Percentiles rank a stretch among this genome's conserved stretches.
Evolutionary conservation across 1,140 invertebrate species (phyloP).

Genomic region (Drosophila kikkawai): DNA sequence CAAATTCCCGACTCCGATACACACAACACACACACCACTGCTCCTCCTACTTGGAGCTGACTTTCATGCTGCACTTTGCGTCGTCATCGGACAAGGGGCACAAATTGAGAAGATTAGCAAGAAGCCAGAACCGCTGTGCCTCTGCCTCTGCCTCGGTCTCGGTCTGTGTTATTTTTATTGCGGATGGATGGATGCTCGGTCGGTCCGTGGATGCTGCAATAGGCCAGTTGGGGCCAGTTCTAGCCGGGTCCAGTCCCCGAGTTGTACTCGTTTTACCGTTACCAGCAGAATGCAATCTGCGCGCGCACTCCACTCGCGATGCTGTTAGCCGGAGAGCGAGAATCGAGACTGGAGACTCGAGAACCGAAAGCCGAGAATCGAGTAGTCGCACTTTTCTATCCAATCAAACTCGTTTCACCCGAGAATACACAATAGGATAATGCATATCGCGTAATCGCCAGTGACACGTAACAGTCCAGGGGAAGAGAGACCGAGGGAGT

Average conservation of each 20-base stretch:
- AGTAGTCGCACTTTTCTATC: constrained; percentile 66
- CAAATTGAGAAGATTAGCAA: constrained; percentile 80
- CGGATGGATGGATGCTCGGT: constrained; percentile 66
- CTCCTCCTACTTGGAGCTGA: constrained; percentile 26
- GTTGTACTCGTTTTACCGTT: constrained; percentile 80
- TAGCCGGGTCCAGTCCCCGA: constrained; percentile 58
- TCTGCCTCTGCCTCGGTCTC: neutral
- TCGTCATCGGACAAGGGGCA: constrained; percentile 70
- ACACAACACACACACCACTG: constrained; percentile 25
- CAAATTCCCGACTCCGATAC: constrained; percentile 47
- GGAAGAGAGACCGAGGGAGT: constrained; percentile 1
- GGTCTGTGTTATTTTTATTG: constrained; percentile 50
- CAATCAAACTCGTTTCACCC: constrained; percentile 75
- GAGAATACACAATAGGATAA: constrained; percentile 65
- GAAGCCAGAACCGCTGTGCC: constrained; percentile 56
- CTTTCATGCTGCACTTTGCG: constrained; percentile 69
- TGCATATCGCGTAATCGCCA: constrained; percentile 72
- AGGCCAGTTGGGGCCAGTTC: constrained; percentile 65
- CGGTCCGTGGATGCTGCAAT: constrained; percentile 55
- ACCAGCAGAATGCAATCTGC: constrained; percentile 74
- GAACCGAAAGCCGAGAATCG: constrained; percentile 14
- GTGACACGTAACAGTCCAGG: constrained; percentile 59
- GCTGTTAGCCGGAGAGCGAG: constrained; percentile 49
- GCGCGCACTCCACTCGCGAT: constrained; percentile 68
- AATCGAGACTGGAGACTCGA: neutral